Conservation (phyloP, 2,797 vertebrate species). For the Poecilia gillii region DNA sequence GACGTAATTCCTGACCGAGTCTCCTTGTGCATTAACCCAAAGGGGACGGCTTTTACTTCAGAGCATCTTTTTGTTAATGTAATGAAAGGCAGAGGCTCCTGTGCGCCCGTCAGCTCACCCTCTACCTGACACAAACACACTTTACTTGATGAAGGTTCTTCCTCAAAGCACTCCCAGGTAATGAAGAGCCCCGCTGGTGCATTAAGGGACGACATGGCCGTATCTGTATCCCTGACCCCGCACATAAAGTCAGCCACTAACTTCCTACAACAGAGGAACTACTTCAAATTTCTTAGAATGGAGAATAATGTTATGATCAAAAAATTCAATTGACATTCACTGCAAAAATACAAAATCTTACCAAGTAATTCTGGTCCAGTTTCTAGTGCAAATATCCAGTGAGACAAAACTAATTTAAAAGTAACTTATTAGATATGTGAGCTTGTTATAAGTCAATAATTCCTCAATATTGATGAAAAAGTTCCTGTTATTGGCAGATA, state of each 20-base stretch:
- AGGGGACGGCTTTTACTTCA: constrained; percentile 34
- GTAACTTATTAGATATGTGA: too few relatives aligned
- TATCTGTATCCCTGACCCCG: constrained; percentile 39
- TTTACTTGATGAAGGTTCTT: constrained; percentile 76
- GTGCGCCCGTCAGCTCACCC: constrained; percentile 51
- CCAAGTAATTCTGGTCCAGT: too few relatives aligned
- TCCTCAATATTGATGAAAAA: too few relatives aligned
- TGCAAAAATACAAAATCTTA: not conserved
- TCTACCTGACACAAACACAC: constrained; percentile 76
- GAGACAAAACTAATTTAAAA: too few relatives aligned
- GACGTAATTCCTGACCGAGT: constrained; percentile 45
- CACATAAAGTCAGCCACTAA: constrained; percentile 1
- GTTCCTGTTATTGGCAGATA: too few relatives aligned
- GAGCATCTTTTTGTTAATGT: constrained; percentile 69
- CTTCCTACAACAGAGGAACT: not conserved
- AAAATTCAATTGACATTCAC: not conserved
- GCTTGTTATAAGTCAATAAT: too few relatives aligned
- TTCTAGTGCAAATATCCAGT: too few relatives aligned
- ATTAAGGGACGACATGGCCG: constrained; percentile 56
- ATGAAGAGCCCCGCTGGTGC: constrained; percentile 70
- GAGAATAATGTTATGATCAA: not conserved
- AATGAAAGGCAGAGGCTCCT: constrained; percentile 70
- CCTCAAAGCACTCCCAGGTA: constrained; percentile 70
- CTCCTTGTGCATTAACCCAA: constrained; percentile 56
- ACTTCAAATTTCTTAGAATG: not conserved